phyloP scores from a whole-genome alignment of 2,888 invertebrate genomes.

The Pseudococcus viburni region DNA sequence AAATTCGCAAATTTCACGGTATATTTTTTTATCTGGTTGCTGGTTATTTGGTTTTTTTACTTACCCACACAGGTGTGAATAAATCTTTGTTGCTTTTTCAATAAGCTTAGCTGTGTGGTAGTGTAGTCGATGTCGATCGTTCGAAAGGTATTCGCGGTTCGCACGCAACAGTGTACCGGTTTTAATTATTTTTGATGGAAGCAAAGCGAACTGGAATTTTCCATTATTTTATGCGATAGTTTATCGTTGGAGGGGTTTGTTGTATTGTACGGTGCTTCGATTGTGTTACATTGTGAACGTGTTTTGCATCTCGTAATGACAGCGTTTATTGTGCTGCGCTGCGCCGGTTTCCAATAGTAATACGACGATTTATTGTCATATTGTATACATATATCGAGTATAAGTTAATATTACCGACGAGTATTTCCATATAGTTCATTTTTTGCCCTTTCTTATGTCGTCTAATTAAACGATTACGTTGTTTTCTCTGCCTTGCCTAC shows the following conservation, averaged over 20 bases:
- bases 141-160: slow-evolving; percentile 21
- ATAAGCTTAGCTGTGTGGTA: background rate
- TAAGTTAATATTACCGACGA: background rate
- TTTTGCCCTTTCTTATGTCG: background rate
- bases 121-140: slow-evolving; percentile 20
- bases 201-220: slow-evolving; percentile 51
- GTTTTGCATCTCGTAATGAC: slow-evolving; percentile 42
- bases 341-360: background rate
- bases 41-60: slow-evolving; percentile 26
- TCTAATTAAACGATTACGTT: slow-evolving; percentile 5
- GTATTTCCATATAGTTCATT: background rate
- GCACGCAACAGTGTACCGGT: slow-evolving; percentile 23
- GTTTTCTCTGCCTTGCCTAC: slow-evolving; percentile 2
- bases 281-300: slow-evolving; percentile 55
- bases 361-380: slow-evolving; percentile 5
- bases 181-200: slow-evolving; percentile 57
- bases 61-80: background rate
- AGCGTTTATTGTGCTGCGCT: slow-evolving; percentile 26
- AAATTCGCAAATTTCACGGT: slow-evolving; percentile 54
- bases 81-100: slow-evolving; percentile 13
- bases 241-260: background rate
- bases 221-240: slow-evolving; percentile 53
- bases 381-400: background rate
- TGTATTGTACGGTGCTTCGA: background rate
- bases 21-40: background rate